phyloP scores from a whole-genome alignment of 2,888 invertebrate genomes.

The Ophraella communa region DNA sequence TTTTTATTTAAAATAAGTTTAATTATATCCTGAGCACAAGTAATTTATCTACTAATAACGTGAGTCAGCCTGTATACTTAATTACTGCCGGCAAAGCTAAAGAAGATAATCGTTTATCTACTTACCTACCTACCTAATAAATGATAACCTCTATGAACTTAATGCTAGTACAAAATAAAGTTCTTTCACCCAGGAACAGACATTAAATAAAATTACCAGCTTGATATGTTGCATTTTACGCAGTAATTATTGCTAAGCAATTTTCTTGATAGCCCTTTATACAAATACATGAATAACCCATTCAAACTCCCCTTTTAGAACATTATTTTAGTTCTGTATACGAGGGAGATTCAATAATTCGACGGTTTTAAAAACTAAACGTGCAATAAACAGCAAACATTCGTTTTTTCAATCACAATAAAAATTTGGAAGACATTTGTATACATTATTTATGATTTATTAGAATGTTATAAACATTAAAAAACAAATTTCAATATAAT shows the following conservation, averaged over 20 bases:
- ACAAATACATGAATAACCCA: neutral
- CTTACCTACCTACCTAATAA: neutral
- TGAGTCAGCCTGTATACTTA: neutral
- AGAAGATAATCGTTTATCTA: neutral
- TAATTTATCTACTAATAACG: neutral
- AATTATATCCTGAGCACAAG: neutral
- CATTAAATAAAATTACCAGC: neutral
- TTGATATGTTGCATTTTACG: neutral
- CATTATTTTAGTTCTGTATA: neutral
- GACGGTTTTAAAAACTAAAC: no score
- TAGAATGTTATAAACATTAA: no score
- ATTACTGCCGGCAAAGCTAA: neutral
- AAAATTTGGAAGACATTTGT: no score
- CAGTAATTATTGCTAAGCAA: neutral
- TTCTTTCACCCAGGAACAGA: slow-evolving; percentile 3
- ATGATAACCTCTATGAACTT: neutral
- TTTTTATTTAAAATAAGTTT: neutral
- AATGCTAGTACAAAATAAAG: slow-evolving; percentile 6
- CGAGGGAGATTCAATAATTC: neutral
- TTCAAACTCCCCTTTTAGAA: neutral
- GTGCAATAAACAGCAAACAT: no score
- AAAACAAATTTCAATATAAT: no score
- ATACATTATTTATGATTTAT: no score
- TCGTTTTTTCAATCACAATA: no score
- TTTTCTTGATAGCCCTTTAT: neutral